These are phyloP conservation scores for Laticauda laticaudata DNA, from an alignment of 2,113 vertebrate genomes.

Conservation along the genomic window DNA sequence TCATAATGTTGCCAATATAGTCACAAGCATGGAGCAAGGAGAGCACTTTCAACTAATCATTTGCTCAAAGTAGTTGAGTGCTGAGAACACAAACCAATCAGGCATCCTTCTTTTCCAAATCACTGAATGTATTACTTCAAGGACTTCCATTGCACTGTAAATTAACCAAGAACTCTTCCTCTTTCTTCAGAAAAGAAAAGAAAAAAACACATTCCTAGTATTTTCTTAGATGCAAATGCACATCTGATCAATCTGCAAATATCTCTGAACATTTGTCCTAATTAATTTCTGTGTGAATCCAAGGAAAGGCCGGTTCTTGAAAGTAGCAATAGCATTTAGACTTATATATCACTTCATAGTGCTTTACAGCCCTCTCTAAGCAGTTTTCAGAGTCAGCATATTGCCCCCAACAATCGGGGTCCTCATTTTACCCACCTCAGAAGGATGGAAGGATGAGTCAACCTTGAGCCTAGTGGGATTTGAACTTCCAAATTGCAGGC, in stretches of 20 bases:
- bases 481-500: no score
- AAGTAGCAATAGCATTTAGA: not conserved
- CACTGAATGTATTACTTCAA: not conserved
- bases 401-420: no score
- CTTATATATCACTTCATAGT: no score
- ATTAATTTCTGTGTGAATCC: not conserved
- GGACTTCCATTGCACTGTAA: not conserved
- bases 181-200: not conserved
- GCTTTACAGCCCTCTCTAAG: no score
- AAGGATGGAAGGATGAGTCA: no score
- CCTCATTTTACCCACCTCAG: no score
- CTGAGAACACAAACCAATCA: not conserved
- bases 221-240: not conserved
- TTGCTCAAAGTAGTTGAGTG: not conserved
- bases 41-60: not conserved
- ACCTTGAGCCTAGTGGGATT: no score
- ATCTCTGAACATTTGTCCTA: not conserved
- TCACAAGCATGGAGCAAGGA: not conserved
- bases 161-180: not conserved
- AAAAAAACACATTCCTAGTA: not conserved
- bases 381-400: no score
- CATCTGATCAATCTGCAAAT: not conserved
- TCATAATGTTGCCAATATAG: not conserved
- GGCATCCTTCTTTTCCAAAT: not conserved
- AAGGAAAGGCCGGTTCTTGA: not conserved